A percentile compares a stretch with the other conserved stretches of the same genome.
phyloP scores from a whole-genome alignment of 2,113 vertebrate species.

The Neodontobutis hainanensis region DNA sequence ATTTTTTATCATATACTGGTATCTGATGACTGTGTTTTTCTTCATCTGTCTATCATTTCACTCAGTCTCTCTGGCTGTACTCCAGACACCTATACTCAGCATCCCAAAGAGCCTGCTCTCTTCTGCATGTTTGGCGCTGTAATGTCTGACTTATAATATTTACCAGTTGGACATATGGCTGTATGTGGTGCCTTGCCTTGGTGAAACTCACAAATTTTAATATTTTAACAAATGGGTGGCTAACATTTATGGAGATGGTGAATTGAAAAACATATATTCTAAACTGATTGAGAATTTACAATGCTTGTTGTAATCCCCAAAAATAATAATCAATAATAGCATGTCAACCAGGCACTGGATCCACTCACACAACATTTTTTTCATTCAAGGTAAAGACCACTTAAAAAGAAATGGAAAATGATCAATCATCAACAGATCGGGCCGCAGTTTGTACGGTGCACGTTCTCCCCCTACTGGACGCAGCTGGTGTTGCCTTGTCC shows the following conservation, averaged over 20 bases:
- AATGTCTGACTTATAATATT: conserved; percentile 52
- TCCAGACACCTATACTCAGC: conserved; percentile 38
- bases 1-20: background rate
- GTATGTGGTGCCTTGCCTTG: conserved; percentile 69
- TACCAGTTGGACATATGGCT: conserved; percentile 39
- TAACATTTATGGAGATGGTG: conserved; percentile 11
- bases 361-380: conserved; percentile 7
- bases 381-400: conserved; percentile 2
- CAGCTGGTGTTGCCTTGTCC: conserved; percentile 36
- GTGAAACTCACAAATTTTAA: conserved; percentile 57
- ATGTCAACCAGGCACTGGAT: conserved; percentile 43
- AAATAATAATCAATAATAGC: conserved; percentile 30
- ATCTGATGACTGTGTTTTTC: background rate
- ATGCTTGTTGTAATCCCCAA: conserved; percentile 19
- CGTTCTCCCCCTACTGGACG: conserved; percentile 55
- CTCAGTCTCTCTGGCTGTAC: conserved; percentile 33
- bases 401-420: background rate
- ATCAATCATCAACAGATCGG: conserved; percentile 19
- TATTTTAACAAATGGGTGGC: conserved; percentile 34
- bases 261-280: background rate
- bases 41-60: background rate
- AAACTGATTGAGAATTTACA: conserved; percentile 28
- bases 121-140: conserved; percentile 64
- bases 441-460: conserved; percentile 29
- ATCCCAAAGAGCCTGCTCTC: conserved; percentile 52